These are phyloP conservation scores for Exocentrus adspersus DNA, from an alignment of 2,888 invertebrate genomes.

Conservation along the genomic window DNA sequence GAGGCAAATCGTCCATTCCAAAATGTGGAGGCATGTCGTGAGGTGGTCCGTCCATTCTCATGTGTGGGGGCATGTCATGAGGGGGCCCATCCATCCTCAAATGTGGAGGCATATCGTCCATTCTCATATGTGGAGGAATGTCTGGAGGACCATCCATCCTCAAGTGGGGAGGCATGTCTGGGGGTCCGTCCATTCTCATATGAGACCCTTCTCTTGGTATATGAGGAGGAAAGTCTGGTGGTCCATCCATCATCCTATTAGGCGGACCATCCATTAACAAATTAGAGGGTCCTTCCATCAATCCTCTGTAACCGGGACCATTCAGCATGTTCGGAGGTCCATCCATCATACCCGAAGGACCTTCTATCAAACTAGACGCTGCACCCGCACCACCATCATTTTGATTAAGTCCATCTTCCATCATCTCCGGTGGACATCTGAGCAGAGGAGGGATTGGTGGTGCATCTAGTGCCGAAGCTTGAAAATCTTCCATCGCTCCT, in stretches of 20 bases:
- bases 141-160: conserved; percentile 27
- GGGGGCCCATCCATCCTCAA: conserved; percentile 25
- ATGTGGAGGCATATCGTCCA: conserved; percentile 15
- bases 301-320: conserved; percentile 14
- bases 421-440: conserved; percentile 28
- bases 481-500: conserved; percentile 3
- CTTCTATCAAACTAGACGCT: conserved; percentile 10
- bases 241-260: conserved; percentile 14
- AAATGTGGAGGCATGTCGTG: conserved; percentile 28
- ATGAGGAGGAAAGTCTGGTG: conserved; percentile 16
- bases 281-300: conserved; percentile 22
- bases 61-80: conserved; percentile 7
- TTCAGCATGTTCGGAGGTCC: conserved; percentile 4
- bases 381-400: conserved; percentile 5
- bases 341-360: conserved; percentile 9
- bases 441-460: conserved; percentile 6
- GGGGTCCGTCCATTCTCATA: conserved; percentile 27
- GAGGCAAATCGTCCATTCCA: conserved; percentile 27
- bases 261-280: conserved; percentile 34
- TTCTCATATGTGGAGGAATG: conserved; percentile 6
- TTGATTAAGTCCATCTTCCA: conserved; percentile 24
- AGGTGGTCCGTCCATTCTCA: conserved; percentile 34
- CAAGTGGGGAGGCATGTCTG: conserved; percentile 26
- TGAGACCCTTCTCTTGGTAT: conserved; percentile 24
- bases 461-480: conserved; percentile 18